Evolutionary conservation across 2,113 vertebrate genomes (phyloP), one percentile per base, ranked within the genome.

Genomic region (Bos javanicus): DNA sequence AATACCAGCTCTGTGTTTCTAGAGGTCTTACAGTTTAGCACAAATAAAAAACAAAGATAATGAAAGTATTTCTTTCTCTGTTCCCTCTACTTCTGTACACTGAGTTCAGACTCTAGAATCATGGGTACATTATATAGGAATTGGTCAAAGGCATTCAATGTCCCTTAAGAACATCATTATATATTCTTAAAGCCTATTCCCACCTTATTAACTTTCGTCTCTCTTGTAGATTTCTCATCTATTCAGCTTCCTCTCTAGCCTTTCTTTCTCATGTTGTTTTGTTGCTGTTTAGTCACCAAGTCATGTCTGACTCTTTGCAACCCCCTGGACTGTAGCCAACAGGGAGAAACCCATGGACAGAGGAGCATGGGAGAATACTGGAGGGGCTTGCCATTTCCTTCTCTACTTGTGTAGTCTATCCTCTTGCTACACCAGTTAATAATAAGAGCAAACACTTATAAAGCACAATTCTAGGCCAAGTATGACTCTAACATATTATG

Each of bases 41-140:
- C 30, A 92, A 90, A 92, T 90, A 81, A 92, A 89, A 95, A 96
- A 92, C 9, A 94, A 81, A 84, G 8, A 83, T 3, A 1, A 50
- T 89, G 36, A 71, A 67, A 83, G 93, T 50, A 59, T 95, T 95
- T 97, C 21, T 94, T 84, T 90, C 16, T 82, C 43, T 78, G 21
- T 52, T 80, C 57, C 50, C 30, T 74, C 5, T 43, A 9, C 74
- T 94, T 5, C 88, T 60, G 36, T 67, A 82, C 56, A 76, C 1
- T 54, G 48, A 76, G 36, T 96, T 96, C 21, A 60, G 74, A 30
- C 21, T 60, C 57, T 83, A 28, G 89, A 98, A 60, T n/a, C 56
- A 76, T 2, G 80, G 28, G 23, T 57, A 39, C 2, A 71, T 93
- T 86, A 78, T 88, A 46, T 13, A 60, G 19, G 5, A 92, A 59